These are phyloP conservation scores for Sporophila hypoxantha DNA, from an alignment of 2,113 vertebrate genomes.

Conservation along the genomic window DNA sequence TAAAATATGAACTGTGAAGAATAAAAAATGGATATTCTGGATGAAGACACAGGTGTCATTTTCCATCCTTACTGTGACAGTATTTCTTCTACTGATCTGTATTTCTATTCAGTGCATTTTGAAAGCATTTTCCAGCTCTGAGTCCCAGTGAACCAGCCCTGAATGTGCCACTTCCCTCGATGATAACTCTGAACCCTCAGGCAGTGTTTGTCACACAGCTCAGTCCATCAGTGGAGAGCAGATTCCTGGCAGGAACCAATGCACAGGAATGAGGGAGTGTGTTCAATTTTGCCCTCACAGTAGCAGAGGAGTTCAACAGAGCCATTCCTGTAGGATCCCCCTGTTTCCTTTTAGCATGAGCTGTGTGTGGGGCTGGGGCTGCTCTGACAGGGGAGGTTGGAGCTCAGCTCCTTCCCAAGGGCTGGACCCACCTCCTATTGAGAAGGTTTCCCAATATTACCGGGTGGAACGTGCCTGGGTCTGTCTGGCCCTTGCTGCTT, in stretches of 20 bases:
- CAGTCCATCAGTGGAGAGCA: not conserved
- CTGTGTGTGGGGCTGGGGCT: not conserved
- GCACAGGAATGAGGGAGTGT: not conserved
- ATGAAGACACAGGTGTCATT: not conserved
- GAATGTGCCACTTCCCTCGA: rapidly evolving
- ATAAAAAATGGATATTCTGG: not conserved
- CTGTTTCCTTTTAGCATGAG: rapidly evolving
- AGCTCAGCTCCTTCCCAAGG: not conserved
- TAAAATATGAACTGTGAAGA: no score
- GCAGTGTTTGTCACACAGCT: not conserved
- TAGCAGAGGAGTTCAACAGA: not conserved
- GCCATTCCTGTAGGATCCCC: rapidly evolving
- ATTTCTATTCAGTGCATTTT: not conserved
- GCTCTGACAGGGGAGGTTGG: not conserved
- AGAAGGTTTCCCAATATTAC: no score
- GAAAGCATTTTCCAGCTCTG: not conserved
- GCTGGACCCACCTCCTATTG: not conserved
- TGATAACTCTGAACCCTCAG: not conserved
- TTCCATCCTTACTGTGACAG: not conserved
- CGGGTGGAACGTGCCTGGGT: no score
- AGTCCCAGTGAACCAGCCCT: not conserved
- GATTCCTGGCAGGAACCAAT: not conserved
- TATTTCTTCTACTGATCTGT: not conserved
- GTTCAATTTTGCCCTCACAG: not conserved
- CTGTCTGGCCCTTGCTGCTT: no score